Evolutionary conservation across 2,888 invertebrate genomes (phyloP).

Genomic region (Epirrhoe alternata): DNA sequence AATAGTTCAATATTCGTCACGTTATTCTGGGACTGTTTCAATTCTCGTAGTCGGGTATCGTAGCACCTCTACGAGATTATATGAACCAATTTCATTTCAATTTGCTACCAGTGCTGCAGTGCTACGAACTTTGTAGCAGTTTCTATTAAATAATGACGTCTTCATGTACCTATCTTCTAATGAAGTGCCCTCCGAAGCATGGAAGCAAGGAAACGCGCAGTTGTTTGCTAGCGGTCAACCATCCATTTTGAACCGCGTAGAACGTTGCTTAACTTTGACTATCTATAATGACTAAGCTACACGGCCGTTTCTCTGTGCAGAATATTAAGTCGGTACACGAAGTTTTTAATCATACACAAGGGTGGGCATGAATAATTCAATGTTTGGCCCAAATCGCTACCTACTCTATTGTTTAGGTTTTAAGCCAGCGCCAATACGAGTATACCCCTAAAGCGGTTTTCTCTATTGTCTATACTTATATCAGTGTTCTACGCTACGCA

Average conservation of each 20-base stretch:
- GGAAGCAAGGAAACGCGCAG: no score
- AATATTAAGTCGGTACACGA: neutral
- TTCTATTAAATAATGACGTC: neutral
- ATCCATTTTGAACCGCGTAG: no score
- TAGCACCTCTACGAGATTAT: constrained; percentile 11
- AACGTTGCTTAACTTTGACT: no score
- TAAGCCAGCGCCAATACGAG: neutral
- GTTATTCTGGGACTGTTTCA: neutral
- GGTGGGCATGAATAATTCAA: constrained; percentile 28
- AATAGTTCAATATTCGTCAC: neutral
- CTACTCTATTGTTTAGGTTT: neutral
- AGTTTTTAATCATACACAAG: constrained; percentile 15
- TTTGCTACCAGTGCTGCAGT: neutral
- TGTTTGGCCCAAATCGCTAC: constrained; percentile 20
- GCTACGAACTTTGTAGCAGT: neutral
- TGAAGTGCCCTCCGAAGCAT: no score
- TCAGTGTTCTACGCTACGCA: no score
- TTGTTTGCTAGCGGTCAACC: no score
- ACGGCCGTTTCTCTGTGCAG: no score
- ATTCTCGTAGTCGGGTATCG: neutral
- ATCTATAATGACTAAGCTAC: no score
- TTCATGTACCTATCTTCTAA: no score
- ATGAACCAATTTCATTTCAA: neutral
- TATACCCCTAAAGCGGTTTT: no score
- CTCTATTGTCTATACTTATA: no score